A percentile compares a stretch with the other conserved stretches of the same genome.
Conservation (phyloP, 2,888 invertebrate genomes). For the Andrena praecox region DNA sequence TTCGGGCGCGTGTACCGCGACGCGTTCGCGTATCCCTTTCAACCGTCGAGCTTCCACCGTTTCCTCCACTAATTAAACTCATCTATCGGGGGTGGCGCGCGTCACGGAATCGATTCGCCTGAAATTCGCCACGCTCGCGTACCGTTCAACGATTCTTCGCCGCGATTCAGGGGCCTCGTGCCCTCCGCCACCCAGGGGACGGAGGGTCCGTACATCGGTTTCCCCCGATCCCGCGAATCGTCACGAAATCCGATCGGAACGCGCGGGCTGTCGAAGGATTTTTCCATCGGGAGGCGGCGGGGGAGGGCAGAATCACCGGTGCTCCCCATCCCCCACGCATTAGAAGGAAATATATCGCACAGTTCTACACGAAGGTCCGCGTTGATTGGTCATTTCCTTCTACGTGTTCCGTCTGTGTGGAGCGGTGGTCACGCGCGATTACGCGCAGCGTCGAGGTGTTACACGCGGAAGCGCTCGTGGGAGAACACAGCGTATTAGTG, state of each 20-base stretch:
- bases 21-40: constrained; percentile 4
- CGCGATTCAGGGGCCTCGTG: background rate
- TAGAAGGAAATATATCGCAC: constrained; percentile 62
- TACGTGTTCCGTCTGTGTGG: constrained; percentile 67
- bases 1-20: constrained; percentile 21
- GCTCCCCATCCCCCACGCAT: constrained; percentile 32
- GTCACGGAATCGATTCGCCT: no score
- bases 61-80: constrained; percentile 18
- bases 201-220: no score
- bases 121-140: background rate
- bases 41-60: background rate
- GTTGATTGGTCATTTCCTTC: constrained; percentile 74
- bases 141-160: background rate
- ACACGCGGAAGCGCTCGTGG: constrained; percentile 68
- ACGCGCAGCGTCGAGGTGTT: constrained; percentile 58
- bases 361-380: constrained; percentile 69
- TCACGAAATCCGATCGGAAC: no score
- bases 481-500: constrained; percentile 60
- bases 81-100: background rate
- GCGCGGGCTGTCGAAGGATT: background rate
- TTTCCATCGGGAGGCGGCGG: background rate
- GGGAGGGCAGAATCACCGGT: background rate
- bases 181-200: no score
- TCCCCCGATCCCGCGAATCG: no score
- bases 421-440: constrained; percentile 45